Evolutionary conservation across 2,888 invertebrate genomes (phyloP).

Genomic region (Chloroclystis v-ata): DNA sequence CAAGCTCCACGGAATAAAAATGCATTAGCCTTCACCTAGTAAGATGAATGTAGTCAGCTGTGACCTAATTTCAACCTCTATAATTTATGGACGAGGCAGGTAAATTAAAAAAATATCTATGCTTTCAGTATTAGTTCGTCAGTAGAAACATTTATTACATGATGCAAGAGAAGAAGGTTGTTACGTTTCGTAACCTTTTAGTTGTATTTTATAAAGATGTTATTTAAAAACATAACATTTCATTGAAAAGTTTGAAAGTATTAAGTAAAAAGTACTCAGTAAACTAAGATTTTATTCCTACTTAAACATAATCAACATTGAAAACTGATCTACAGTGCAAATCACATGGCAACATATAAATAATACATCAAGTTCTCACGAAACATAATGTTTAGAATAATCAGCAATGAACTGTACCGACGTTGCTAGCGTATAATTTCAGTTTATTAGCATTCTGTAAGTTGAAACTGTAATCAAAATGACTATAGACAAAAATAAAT

Average conservation of each 20-base stretch:
- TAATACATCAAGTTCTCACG: neutral
- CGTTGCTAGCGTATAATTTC: too few relatives aligned
- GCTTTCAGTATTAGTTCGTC: neutral
- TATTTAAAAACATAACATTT: too few relatives aligned
- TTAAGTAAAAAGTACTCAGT: too few relatives aligned
- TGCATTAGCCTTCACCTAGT: constrained; percentile 36
- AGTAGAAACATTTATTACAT: neutral
- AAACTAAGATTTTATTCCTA: too few relatives aligned
- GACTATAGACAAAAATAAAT: too few relatives aligned
- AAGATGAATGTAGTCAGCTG: constrained; percentile 18
- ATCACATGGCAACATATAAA: too few relatives aligned
- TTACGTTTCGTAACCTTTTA: neutral
- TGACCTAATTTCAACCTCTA: constrained; percentile 32
- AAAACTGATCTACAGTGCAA: too few relatives aligned
- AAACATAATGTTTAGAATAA: neutral
- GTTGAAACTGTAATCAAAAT: too few relatives aligned
- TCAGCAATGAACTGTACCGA: constrained; percentile 3
- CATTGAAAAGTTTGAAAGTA: too few relatives aligned
- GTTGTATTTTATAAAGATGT: too few relatives aligned
- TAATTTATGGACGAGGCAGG: constrained; percentile 8
- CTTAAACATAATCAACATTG: too few relatives aligned
- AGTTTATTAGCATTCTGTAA: too few relatives aligned
- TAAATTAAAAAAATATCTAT: constrained; percentile 1
- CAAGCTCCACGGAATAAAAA: constrained; percentile 11
- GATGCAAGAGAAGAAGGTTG: neutral